Conservation (phyloP, 1,140 invertebrate species). For the Acromyrmex heyeri region DNA sequence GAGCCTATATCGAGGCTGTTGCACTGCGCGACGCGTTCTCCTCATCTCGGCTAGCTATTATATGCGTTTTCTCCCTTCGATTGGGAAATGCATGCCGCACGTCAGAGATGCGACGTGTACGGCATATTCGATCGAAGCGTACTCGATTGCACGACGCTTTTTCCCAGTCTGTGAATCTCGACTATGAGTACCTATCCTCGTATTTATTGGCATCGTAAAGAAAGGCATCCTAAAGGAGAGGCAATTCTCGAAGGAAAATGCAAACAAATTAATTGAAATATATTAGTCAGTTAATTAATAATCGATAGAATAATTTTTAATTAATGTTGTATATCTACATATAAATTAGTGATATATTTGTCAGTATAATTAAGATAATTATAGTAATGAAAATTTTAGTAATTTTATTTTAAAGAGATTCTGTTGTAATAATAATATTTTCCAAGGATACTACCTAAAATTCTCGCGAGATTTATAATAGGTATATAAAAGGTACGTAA, state of each 20-base stretch:
- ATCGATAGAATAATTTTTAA: background rate
- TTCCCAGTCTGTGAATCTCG: background rate
- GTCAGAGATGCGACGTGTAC: slow-evolving; percentile 50
- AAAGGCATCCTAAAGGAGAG: background rate
- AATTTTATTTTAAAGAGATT: background rate
- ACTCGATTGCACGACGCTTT: background rate
- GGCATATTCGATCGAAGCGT: slow-evolving; percentile 24
- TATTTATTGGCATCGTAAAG: background rate
- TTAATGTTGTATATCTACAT: background rate
- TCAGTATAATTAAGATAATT: slow-evolving; percentile 8
- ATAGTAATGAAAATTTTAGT: background rate
- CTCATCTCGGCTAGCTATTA: slow-evolving; percentile 64
- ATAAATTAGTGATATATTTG: background rate
- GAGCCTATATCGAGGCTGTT: slow-evolving; percentile 51
- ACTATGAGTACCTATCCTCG: background rate
- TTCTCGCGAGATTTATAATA: slow-evolving; percentile 52
- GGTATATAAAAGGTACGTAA: slow-evolving; percentile 6
- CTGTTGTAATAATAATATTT: slow-evolving; percentile 31
- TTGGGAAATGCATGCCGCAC: slow-evolving; percentile 48
- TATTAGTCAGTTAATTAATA: background rate
- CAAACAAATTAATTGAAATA: background rate
- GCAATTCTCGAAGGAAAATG: background rate
- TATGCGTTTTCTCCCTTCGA: slow-evolving; percentile 66
- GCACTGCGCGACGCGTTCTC: slow-evolving; percentile 47
- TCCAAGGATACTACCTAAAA: background rate